A percentile compares a stretch with the other conserved stretches of the same genome.
phyloP scores from a whole-genome alignment of 2,797 vertebrate species.

The Erithacus rubecula region DNA sequence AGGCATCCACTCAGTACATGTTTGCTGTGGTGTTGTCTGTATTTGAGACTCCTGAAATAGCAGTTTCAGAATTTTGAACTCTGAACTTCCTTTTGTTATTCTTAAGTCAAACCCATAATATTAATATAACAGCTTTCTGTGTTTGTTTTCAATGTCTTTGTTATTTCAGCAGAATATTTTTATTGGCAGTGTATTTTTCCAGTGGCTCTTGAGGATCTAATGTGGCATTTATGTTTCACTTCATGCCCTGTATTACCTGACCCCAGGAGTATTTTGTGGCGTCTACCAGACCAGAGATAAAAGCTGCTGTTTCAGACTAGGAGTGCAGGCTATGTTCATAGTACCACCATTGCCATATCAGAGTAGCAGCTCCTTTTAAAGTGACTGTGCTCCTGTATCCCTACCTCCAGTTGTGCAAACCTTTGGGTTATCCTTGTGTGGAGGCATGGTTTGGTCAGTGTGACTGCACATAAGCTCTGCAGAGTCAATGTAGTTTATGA shows the following conservation, averaged over 20 bases:
- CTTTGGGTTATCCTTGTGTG: not conserved
- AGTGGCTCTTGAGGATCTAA: slow-evolving; percentile 39
- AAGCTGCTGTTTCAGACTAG: not conserved
- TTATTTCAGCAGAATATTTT: slow-evolving; percentile 59
- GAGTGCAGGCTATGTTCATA: not conserved
- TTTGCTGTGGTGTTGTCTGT: not conserved
- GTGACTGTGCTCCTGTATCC: not conserved
- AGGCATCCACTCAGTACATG: rapidly evolving
- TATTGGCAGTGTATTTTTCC: slow-evolving; percentile 38
- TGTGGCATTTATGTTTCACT: slow-evolving; percentile 32
- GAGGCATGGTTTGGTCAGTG: not conserved
- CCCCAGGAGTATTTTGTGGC: slow-evolving; percentile 5
- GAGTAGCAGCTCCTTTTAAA: not conserved
- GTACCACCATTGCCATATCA: not conserved
- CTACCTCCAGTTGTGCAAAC: rapidly evolving
- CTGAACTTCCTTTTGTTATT: slow-evolving; percentile 60
- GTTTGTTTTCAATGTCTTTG: slow-evolving; percentile 53
- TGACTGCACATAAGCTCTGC: not conserved
- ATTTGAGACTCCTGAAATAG: not conserved
- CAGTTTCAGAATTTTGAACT: slow-evolving; percentile 17
- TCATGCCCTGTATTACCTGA: slow-evolving; percentile 11
- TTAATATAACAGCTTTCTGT: slow-evolving; percentile 26
- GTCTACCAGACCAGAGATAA: slow-evolving; percentile 9
- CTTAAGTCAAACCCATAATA: slow-evolving; percentile 43
- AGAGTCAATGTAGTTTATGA: not conserved